Base-by-base conservation (phyloP, 2,113 vertebrate species). In the Corydoras maculifer region DNA sequence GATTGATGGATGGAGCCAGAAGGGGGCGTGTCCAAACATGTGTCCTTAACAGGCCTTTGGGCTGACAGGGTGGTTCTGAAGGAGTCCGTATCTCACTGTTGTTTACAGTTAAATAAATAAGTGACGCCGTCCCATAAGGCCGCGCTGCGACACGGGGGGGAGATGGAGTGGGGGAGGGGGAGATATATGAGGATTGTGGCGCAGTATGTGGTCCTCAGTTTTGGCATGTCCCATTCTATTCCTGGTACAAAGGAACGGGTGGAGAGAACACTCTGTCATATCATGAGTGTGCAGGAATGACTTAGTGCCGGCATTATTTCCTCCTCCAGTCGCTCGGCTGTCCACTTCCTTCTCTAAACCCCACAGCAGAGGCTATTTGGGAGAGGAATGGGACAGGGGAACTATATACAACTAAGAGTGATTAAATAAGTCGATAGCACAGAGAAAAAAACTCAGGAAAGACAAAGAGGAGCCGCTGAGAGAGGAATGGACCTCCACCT, bases 191-290 rank as follows among this genome's bases (percentile, higher is more conserved):
- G 18, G 13, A 53, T 3, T 31, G 43, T 43, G 49, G n/a, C n/a
- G 15, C 13, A 63, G 53, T 7, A 29, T 50, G 54, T 12, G 14
- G 62, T 72, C 70, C 58, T 58, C 18, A 32, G 62, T 58, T 53
- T 55, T 72, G 62, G 70, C 62, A 72, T 18, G 0, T 8, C n/a
- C 43, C 13, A 10, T 58, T 72, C 62, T 65, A 72, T 72, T 62
- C 43, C 65, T 59, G 54, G 57, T 35, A 65, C 70, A 65, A 59
- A 59, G 29, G 70, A 5, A 2, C 9, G 14, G 50, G 70, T 72
- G 55, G 65, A 65, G 58, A n/a, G 43, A 65, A 59, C 62, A 50
- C 70, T 49, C 53, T n/a, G 67, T 72, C 70, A 59, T 65, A 72
- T 65, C 54, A 65, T 48, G 8, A 65, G 55, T n/a, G 51, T 50